A percentile compares a stretch with the other conserved stretches of the same genome.
Conservation (phyloP, 1,140 invertebrate species). For the Sarcophaga peregrina region DNA sequence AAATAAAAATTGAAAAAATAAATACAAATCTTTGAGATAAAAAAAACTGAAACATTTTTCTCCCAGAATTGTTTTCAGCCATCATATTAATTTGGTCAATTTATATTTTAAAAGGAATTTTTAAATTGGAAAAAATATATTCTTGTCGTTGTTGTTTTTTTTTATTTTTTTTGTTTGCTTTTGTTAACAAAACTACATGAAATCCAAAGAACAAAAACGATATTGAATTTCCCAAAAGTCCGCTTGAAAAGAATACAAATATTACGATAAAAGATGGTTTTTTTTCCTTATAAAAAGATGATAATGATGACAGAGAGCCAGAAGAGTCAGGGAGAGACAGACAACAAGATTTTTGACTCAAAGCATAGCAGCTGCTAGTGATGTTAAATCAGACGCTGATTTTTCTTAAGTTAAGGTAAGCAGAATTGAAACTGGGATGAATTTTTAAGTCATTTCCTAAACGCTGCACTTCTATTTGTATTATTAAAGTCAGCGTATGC, state of each 20-base stretch:
- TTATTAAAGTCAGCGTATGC: background rate
- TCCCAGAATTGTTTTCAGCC: slow-evolving; percentile 64
- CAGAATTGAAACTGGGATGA: background rate
- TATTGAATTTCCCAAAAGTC: slow-evolving; percentile 32
- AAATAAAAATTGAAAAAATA: background rate
- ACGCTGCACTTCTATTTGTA: background rate
- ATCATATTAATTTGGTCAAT: slow-evolving; percentile 66
- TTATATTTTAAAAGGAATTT: slow-evolving; percentile 67
- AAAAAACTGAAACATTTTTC: slow-evolving; percentile 53
- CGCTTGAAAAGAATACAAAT: slow-evolving; percentile 7
- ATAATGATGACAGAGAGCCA: background rate
- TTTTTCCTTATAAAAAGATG: no score
- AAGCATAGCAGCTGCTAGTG: slow-evolving; percentile 7
- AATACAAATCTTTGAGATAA: background rate
- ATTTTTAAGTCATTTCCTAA: slow-evolving; percentile 14
- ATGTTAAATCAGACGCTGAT: background rate
- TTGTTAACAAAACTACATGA: background rate
- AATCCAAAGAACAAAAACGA: background rate
- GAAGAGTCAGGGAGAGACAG: background rate
- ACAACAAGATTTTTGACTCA: background rate
- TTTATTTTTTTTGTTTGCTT: background rate
- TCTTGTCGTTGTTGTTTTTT: no score
- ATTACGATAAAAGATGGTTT: slow-evolving; percentile 12
- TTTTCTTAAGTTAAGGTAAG: background rate
- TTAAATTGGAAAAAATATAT: slow-evolving; percentile 56